Evolutionary conservation across 2,113 vertebrate genomes (phyloP).

Genomic region (Brachionichthys hirsutus): DNA sequence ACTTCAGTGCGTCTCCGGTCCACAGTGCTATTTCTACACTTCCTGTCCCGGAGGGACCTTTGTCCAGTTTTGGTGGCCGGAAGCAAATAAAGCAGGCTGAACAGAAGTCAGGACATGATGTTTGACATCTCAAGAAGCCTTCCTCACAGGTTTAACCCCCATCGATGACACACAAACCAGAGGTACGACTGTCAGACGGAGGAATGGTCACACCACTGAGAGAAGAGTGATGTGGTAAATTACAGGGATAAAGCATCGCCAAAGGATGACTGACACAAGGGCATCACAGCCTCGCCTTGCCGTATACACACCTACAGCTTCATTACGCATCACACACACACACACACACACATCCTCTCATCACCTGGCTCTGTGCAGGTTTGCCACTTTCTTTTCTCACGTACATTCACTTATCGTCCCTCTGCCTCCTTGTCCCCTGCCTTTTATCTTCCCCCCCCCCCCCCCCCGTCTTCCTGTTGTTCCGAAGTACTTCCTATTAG

Average conservation of each 20-base stretch:
- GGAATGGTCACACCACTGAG: constrained; percentile 47
- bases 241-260: constrained; percentile 69
- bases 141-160: constrained; percentile 29
- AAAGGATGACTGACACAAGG: constrained; percentile 63
- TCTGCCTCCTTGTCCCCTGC: constrained; percentile 20
- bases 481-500: constrained; percentile 20
- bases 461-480: constrained; percentile 30
- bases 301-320: background rate
- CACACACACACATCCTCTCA: background rate
- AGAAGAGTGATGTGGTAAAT: constrained; percentile 70
- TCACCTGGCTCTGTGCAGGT: constrained; percentile 13
- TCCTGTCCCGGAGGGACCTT: background rate
- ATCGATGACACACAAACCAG: constrained; percentile 27
- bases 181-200: constrained; percentile 47
- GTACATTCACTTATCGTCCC: constrained; percentile 39
- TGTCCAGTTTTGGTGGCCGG: background rate
- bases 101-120: constrained; percentile 30
- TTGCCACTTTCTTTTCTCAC: constrained; percentile 11
- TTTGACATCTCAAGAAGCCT: constrained; percentile 53
- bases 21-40: background rate
- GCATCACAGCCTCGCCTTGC: constrained; percentile 30
- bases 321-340: background rate
- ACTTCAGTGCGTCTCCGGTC: background rate
- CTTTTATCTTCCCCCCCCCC: background rate
- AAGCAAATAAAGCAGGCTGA: background rate